These are phyloP conservation scores for Scolanthus callimorphus DNA, from an alignment of 92 coral and sea anemone species.

Conservation along the genomic window DNA sequence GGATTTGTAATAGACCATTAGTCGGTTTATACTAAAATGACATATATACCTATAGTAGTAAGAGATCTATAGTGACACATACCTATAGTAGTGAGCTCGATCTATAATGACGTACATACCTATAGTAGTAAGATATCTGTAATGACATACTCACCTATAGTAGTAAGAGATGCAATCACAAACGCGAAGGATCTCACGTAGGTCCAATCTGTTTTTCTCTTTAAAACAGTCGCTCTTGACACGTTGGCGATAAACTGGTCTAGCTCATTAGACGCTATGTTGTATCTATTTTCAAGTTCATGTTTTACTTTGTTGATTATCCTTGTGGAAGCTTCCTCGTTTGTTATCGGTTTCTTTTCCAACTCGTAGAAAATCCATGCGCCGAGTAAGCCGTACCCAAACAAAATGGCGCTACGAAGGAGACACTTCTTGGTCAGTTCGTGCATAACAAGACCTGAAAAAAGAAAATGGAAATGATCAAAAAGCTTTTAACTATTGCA, in stretches of 20 bases:
- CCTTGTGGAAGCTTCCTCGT: neutral
- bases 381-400: neutral
- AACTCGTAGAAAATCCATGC: constrained; percentile 4
- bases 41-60: no score
- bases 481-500: neutral
- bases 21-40: no score
- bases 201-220: neutral
- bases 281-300: neutral
- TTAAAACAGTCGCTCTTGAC: neutral
- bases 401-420: neutral
- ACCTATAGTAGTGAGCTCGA: no score
- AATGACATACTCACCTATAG: neutral
- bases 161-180: neutral
- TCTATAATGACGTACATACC: no score
- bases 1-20: no score
- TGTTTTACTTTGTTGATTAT: neutral
- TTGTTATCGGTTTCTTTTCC: neutral
- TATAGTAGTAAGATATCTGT: no score
- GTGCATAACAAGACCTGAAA: neutral
- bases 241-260: neutral
- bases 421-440: neutral
- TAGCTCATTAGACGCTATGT: neutral
- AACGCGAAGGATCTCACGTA: neutral
- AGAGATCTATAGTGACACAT: no score
- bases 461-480: neutral